Conservation (phyloP, 92 coral and sea anemone genomes). For the Plumapathes pennacea region DNA sequence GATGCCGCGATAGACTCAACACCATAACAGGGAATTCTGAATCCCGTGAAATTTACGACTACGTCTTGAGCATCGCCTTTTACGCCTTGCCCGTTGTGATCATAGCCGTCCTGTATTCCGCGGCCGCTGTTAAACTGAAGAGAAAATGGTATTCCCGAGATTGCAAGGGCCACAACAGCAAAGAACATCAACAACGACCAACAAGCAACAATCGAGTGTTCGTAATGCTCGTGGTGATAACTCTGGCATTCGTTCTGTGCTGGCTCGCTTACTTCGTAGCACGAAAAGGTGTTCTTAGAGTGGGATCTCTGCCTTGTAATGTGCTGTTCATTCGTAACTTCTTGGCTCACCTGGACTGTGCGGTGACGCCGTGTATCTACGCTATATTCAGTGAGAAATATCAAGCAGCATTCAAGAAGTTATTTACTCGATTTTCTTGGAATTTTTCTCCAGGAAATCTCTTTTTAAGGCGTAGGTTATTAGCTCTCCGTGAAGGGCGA, state of each 20-base stretch:
- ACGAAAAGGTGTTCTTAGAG: slow-evolving; percentile 9
- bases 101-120: slow-evolving; percentile 22
- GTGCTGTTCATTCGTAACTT: slow-evolving; percentile 14
- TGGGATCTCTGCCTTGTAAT: slow-evolving; percentile 2
- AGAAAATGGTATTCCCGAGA: slow-evolving; percentile 2
- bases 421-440: too few relatives aligned
- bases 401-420: too few relatives aligned
- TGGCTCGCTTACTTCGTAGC: slow-evolving; percentile 22
- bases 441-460: too few relatives aligned
- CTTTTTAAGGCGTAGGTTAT: too few relatives aligned
- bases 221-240: slow-evolving; percentile 16
- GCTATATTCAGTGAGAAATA: slow-evolving; percentile 35
- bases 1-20: slow-evolving; percentile 5
- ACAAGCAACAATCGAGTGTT: slow-evolving; percentile 14
- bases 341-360: slow-evolving; percentile 42
- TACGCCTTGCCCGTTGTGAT: slow-evolving; percentile 27
- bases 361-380: slow-evolving; percentile 46
- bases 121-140: slow-evolving; percentile 4
- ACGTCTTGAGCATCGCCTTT: slow-evolving; percentile 17
- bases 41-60: slow-evolving; percentile 9
- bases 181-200: background rate
- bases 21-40: slow-evolving; percentile 2
- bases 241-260: slow-evolving; percentile 21
- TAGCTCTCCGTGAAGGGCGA: too few relatives aligned
- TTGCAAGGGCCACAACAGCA: background rate